Evolutionary conservation across 2,888 invertebrate genomes (phyloP), one percentile per base, ranked within the genome.

Genomic region (Encarsia formosa): DNA sequence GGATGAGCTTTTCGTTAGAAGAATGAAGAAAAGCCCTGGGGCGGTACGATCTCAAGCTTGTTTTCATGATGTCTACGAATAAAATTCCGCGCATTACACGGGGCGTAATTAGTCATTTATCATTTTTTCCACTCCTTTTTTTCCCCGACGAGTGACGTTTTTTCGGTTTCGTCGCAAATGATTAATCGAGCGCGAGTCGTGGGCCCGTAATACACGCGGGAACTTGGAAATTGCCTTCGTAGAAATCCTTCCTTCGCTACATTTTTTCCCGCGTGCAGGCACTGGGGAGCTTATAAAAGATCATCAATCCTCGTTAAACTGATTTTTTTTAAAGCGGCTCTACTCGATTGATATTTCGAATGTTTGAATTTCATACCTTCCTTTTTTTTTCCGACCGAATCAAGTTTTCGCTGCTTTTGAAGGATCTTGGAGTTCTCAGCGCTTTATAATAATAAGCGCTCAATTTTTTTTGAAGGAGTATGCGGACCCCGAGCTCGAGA

Each of bases 271-370:
- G n/a, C n/a, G n/a, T n/a, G n/a, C n/a, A 39, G 23, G 26, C 26
- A 8, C 26, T 26, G 5, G 26, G 26, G 11, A 6, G 26, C 6
- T 11, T 26, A 6, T 26, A 6, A 6, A 26, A 18, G 18, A 34
- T 56, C 53, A 56, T 56, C 53, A 56, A 56, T 56, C 48, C 53
- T 56, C 44, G 56, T 56, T 53, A 49, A 19, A 44, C 35, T 32
- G 47, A 56, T 48, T 56, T 53, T 50, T 53, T 53, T 23, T 39
- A 16, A 16, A n/a, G 6, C 20, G 31, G 29, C 18, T 15, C 23
- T 6, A n/a, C n/a, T n/a, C n/a, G n/a, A n/a, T n/a, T n/a, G n/a
- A n/a, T n/a, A n/a, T n/a, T n/a, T n/a, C n/a, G n/a, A n/a, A n/a
- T n/a, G n/a, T n/a, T n/a, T n/a, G n/a, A n/a, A n/a, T n/a, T n/a